These are phyloP conservation scores for Trisateles emortualis DNA, from an alignment of 2,888 invertebrate genomes.

Conservation along the genomic window DNA sequence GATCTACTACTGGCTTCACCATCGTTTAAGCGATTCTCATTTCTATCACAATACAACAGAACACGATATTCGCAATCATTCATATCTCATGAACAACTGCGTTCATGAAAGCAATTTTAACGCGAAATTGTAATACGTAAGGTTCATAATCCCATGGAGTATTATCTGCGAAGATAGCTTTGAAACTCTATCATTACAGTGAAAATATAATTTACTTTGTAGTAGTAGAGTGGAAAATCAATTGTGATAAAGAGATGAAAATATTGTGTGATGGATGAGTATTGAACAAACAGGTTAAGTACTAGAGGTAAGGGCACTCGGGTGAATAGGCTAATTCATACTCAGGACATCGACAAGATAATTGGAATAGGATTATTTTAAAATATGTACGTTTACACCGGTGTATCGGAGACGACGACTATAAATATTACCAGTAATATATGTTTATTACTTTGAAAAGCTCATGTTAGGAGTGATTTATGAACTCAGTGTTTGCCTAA, in stretches of 20 bases:
- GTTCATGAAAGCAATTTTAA: constrained; percentile 48
- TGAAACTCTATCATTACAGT: constrained; percentile 54
- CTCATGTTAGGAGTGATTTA: constrained; percentile 23
- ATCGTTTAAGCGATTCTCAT: constrained; percentile 44
- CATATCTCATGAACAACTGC: constrained; percentile 22
- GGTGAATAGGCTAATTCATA: background rate
- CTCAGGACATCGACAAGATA: too few relatives aligned
- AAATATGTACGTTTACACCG: too few relatives aligned
- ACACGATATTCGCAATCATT: constrained; percentile 38
- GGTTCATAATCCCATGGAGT: constrained; percentile 42
- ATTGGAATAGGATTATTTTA: too few relatives aligned
- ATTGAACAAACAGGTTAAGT: constrained; percentile 5
- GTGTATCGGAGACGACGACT: background rate
- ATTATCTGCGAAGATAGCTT: constrained; percentile 28
- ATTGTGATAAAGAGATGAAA: constrained; percentile 29
- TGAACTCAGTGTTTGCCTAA: constrained; percentile 4
- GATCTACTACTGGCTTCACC: constrained; percentile 52
- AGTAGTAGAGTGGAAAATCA: constrained; percentile 55
- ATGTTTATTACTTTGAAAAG: too few relatives aligned
- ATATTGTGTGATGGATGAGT: constrained; percentile 16
- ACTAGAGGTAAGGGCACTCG: background rate
- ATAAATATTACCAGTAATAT: background rate
- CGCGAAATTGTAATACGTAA: constrained; percentile 43
- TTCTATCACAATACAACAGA: constrained; percentile 49
- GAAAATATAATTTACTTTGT: constrained; percentile 58